phyloP scores from a whole-genome alignment of 2,888 invertebrate genomes.

The Iphiclides podalirius region DNA sequence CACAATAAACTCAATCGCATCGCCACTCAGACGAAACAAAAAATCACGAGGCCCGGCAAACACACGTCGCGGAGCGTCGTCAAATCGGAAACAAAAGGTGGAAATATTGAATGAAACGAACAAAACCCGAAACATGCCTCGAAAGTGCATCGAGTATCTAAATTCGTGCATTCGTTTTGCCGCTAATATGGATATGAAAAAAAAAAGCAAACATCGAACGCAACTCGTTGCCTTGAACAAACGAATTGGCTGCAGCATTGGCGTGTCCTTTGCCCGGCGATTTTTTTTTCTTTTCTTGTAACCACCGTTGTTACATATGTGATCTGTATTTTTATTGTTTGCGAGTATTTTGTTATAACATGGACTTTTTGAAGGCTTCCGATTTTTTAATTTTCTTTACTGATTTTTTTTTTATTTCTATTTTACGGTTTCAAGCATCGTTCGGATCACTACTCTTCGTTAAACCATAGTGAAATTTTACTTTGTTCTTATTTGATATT shows the following conservation, averaged over 20 bases:
- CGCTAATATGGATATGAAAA: slow-evolving; percentile 37
- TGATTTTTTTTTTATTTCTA: neutral
- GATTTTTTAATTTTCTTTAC: neutral
- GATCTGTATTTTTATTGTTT: slow-evolving; percentile 18
- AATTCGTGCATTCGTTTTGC: slow-evolving; percentile 41
- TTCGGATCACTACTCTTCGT: no score
- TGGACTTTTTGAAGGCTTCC: slow-evolving; percentile 1
- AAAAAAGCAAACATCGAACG: slow-evolving; percentile 19
- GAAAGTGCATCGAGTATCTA: slow-evolving; percentile 46
- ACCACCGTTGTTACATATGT: slow-evolving; percentile 17
- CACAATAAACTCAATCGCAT: slow-evolving; percentile 33
- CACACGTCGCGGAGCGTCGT: slow-evolving; percentile 35
- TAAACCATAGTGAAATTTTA: no score
- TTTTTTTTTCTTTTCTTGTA: slow-evolving; percentile 22
- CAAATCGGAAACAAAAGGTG: slow-evolving; percentile 40
- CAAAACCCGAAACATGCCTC: slow-evolving; percentile 42
- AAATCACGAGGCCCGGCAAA: slow-evolving; percentile 30
- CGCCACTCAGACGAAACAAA: slow-evolving; percentile 44
- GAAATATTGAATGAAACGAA: slow-evolving; percentile 40
- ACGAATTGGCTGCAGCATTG: slow-evolving; percentile 21
- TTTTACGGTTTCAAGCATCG: slow-evolving; percentile 8
- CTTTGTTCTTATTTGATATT: no score
- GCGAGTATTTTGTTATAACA: slow-evolving; percentile 20
- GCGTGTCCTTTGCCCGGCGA: slow-evolving; percentile 17
- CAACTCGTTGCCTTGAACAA: slow-evolving; percentile 31